phyloP scores from a whole-genome alignment of 37 sponge, comb jelly and placozoan species.

The Dysidea cf. avara region DNA sequence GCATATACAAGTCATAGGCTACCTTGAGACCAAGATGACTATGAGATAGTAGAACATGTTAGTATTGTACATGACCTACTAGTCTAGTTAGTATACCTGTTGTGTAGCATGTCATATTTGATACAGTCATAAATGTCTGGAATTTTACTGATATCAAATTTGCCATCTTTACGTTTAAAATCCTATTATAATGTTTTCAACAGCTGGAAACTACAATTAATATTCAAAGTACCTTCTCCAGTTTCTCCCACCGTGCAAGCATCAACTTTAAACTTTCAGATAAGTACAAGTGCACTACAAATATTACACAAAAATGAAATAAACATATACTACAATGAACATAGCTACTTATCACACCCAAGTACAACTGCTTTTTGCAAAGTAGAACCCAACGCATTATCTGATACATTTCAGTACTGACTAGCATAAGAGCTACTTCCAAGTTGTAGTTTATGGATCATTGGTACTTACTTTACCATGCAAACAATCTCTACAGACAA shows the following conservation, averaged over 20 bases:
- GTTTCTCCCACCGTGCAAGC: conserved; percentile 82
- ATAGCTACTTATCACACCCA: too few species aligned
- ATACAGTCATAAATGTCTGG: conserved; percentile 96
- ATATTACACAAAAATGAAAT: too few species aligned
- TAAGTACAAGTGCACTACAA: background rate
- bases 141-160: conserved; percentile 95
- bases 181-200: too few species aligned
- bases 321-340: too few species aligned
- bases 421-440: too few species aligned
- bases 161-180: conserved; percentile 59
- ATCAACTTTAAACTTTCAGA: conserved; percentile 69
- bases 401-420: too few species aligned
- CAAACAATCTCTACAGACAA: too few species aligned
- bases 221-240: conserved; percentile 77
- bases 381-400: too few species aligned
- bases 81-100: conserved; percentile 47
- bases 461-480: too few species aligned
- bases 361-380: too few species aligned
- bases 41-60: background rate
- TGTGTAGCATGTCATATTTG: conserved; percentile 93
- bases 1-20: conserved; percentile 42
- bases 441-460: too few species aligned
- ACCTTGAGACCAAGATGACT: conserved; percentile 52
- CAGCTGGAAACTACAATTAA: too few species aligned
- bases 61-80: conserved; percentile 1